Base-by-base conservation (phyloP, 2,113 vertebrate species). In the Stictonetta naevosa region DNA sequence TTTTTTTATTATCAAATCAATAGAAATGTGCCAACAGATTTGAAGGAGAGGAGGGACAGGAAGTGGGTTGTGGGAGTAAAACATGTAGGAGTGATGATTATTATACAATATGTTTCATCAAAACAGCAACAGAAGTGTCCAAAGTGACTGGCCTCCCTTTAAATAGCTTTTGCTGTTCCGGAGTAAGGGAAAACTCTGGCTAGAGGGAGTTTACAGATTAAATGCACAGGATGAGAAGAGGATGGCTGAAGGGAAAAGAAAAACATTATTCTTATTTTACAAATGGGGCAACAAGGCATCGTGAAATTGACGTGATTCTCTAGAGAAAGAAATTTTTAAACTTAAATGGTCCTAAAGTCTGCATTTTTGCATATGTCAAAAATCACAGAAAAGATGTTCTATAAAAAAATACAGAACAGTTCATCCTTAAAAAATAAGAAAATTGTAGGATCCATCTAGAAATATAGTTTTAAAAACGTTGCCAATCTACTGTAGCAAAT, bases 391-490 rank as follows among this genome's bases (percentile, higher is more conserved):
- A 86, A 95, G 62, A 62, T 79, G 59, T 69, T 92, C 55, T 80
- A 33, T 74, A 80, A 94, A 95, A 97, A 95, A 86, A 83, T 94
- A 69, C 29, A 62, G 67, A 83, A 26, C 38, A 58, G 10, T 67
- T 90, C 63, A 76, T 80, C 92, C 78, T 90, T 95, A 63, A n/a
- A 83, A 52, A 75, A 52, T 64, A 77, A 86, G 86, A 87, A 96
- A 90, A 94, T 83, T 26, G 74, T 77, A 68, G 53, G 86, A 71
- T 94, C 28, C 71, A 62, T 92, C 59, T 78, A 91, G 92, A 88
- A 95, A 58, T 48, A n/a, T n/a, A 64, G 11, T 50, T 90, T 95
- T 96, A 94, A 90, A 92, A 92, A 91, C 28, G 78, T 82, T 96
- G 84, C 59, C 93, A 94, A 50, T 97, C 19, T 86, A 50, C 38